phyloP scores from a whole-genome alignment of 2,888 invertebrate genomes.

The Dichetophora obliterata region DNA sequence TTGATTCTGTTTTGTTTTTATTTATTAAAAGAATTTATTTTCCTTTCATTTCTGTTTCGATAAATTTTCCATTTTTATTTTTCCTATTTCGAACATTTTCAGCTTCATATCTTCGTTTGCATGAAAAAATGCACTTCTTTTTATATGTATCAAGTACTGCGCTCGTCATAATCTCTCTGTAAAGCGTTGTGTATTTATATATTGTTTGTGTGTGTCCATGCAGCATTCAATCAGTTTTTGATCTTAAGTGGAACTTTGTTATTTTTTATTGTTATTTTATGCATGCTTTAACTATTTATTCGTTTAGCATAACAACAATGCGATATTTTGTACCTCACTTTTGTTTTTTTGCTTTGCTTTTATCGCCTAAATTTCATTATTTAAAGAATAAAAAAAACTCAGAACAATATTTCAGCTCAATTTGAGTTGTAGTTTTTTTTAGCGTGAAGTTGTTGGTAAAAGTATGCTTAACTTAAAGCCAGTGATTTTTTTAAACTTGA shows the following conservation, averaged over 20 bases:
- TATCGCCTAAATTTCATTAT: too few species aligned
- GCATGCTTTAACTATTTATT: not conserved
- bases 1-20: not conserved
- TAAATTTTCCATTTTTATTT: not conserved
- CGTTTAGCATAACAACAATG: not conserved
- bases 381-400: too few species aligned
- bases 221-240: conserved; percentile 44
- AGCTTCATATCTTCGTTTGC: conserved; percentile 5
- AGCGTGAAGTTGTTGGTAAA: too few species aligned
- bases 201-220: not conserved
- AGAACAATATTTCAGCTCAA: too few species aligned
- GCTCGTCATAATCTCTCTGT: not conserved
- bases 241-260: conserved; percentile 45
- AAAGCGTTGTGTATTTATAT: not conserved
- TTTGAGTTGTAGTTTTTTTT: too few species aligned
- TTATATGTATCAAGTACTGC: not conserved
- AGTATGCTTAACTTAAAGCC: too few species aligned
- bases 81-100: not conserved
- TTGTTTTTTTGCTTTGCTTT: not conserved
- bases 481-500: too few species aligned
- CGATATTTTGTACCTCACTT: not conserved
- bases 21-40: not conserved
- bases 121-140: conserved; percentile 5
- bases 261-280: conserved; percentile 47
- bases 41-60: not conserved